Base-by-base conservation (phyloP, 2,888 invertebrate genomes). In the Andrena marginata region DNA sequence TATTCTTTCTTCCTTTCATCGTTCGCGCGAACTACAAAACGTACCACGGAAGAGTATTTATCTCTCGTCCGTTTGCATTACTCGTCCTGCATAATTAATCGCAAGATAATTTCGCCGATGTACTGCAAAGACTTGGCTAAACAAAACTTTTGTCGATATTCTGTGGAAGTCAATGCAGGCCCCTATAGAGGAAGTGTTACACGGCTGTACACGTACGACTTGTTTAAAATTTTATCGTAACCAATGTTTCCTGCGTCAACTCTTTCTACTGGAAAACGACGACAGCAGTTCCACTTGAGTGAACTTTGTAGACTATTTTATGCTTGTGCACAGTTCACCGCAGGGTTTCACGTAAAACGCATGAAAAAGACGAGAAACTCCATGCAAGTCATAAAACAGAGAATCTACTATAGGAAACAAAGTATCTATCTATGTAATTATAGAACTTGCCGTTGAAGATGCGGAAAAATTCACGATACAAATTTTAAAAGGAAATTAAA, bases 151-250 rank as follows among this genome's bases (percentile, higher is more conserved):
- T n/a, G n/a, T 49, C 48, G 49, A 33, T 69, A 35, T 26, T 49
- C 23, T n/a, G 48, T 6, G 7, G 23, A 59, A 68, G 13, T 75
- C 54, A 35, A 69, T 60, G n/a, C 49, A 60, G 49, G 16, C 4
- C 16, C 16, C 4, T 23, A 60, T 49, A 67, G n/a, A 69, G 60
- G 2, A n/a, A 5, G 2, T n/a, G 48, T 33, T 74, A 33, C 7
- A 20, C 33, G 31, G 68, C 23, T 29, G 8, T 29, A 10, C 35
- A 33, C 49, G 70, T 51, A 20, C 26, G 20, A 51, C 20, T 54
- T 20, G 62, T 35, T 29, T 6, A 20, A 51, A 68, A 60, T 75
- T 68, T 68, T 2, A 60, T 48, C 60, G 48, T 20, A 48, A 48
- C 20, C 74, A 13, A 10, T 68, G 6, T 42, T 42, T 42, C 42